Conservation (phyloP, 1,140 invertebrate genomes). For the Drosophila parabipectinata region DNA sequence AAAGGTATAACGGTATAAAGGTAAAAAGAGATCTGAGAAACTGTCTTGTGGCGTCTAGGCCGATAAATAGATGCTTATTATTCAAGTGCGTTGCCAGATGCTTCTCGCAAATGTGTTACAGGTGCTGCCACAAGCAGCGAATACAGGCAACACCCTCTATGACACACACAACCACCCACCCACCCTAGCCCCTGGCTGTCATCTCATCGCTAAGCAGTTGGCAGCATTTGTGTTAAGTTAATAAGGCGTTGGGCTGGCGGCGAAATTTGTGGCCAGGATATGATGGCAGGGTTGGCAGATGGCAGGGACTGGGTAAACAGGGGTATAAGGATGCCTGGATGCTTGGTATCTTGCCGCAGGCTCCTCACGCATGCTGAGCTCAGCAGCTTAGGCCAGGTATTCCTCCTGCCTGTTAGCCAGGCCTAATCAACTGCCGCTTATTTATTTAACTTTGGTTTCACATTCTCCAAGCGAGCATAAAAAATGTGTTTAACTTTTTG, state of each 20-base stretch:
- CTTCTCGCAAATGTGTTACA: conserved; percentile 53
- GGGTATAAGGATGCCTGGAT: not conserved
- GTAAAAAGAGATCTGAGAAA: not conserved
- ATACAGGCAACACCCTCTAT: not conserved
- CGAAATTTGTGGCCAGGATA: not conserved
- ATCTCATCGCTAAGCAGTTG: conserved; percentile 45
- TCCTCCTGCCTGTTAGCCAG: not conserved
- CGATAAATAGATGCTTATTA: conserved; percentile 73
- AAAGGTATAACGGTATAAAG: too few species aligned
- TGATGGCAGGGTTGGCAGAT: not conserved
- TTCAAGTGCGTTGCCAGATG: conserved; percentile 68
- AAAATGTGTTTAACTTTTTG: conserved; percentile 37
- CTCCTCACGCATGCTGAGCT: conserved; percentile 53
- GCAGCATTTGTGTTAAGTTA: conserved; percentile 75
- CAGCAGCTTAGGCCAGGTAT: conserved; percentile 16
- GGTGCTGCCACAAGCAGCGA: conserved; percentile 60
- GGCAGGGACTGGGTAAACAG: not conserved
- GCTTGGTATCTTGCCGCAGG: conserved; percentile 32
- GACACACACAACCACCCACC: not conserved
- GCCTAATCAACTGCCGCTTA: conserved; percentile 78
- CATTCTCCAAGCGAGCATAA: conserved; percentile 54
- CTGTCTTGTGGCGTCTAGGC: conserved; percentile 35
- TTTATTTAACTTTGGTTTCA: conserved; percentile 79
- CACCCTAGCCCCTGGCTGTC: conserved; percentile 6
- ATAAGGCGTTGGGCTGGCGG: conserved; percentile 50